A percentile compares a stretch with the other conserved stretches of the same genome.
Evolutionary conservation across 2,888 invertebrate species (phyloP).

Genomic region (Meloe dianella): DNA sequence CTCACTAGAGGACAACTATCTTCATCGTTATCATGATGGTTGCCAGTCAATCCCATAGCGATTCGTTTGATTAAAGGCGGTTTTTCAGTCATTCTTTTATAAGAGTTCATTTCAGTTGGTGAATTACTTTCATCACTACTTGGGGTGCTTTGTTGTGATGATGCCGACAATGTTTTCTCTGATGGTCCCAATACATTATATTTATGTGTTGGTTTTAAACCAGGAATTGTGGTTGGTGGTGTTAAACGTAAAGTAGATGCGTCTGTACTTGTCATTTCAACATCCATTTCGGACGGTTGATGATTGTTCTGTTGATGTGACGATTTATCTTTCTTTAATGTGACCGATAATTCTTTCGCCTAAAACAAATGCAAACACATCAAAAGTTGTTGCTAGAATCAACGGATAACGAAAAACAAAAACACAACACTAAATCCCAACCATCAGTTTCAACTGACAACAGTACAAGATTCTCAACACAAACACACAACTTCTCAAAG

Average conservation of each 20-base stretch:
- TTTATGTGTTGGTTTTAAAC: constrained; percentile 67
- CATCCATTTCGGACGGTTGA: constrained; percentile 61
- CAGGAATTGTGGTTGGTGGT: constrained; percentile 72
- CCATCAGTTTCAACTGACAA: constrained; percentile 15
- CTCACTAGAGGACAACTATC: constrained; percentile 80
- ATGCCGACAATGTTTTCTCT: constrained; percentile 57
- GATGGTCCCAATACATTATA: constrained; percentile 61
- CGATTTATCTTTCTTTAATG: constrained; percentile 51
- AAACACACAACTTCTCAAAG: background rate
- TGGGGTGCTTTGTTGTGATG: constrained; percentile 65
- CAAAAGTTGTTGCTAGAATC: constrained; percentile 23
- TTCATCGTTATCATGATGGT: constrained; percentile 59
- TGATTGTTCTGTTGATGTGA: constrained; percentile 44
- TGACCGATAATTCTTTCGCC: constrained; percentile 57
- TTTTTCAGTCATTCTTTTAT: constrained; percentile 80
- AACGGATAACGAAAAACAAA: constrained; percentile 22
- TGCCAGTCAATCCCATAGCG: constrained; percentile 74
- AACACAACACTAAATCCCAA: constrained; percentile 21
- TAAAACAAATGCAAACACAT: constrained; percentile 42
- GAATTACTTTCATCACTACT: constrained; percentile 89
- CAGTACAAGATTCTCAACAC: background rate
- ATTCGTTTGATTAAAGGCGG: constrained; percentile 80
- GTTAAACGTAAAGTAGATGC: constrained; percentile 61
- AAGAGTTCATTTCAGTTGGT: constrained; percentile 85
- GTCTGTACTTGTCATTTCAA: constrained; percentile 61